These are phyloP conservation scores for Sciurus vulgaris DNA, from an alignment of 2,797 vertebrate species.

Conservation along the genomic window DNA sequence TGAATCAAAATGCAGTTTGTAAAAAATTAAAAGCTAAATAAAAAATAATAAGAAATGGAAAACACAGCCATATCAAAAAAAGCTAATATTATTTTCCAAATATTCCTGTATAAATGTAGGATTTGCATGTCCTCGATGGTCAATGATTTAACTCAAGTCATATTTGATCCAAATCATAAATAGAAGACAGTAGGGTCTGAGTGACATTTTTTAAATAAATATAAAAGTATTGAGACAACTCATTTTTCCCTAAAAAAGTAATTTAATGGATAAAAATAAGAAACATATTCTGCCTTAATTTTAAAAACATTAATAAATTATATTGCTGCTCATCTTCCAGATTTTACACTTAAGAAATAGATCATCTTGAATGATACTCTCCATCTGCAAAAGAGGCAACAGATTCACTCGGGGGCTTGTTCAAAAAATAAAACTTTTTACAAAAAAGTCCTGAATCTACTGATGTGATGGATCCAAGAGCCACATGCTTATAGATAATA, in stretches of 20 bases:
- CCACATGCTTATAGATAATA: background rate
- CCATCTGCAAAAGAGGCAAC: background rate
- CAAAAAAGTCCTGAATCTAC: background rate
- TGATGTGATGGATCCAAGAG: background rate
- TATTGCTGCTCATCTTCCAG: background rate
- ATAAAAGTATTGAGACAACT: background rate
- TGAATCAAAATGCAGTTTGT: no score
- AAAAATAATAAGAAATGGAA: no score
- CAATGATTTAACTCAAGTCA: conserved; percentile 24
- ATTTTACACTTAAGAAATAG: background rate
- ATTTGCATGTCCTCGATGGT: conserved; percentile 39
- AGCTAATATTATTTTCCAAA: conserved; percentile 28
- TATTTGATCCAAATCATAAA: conserved; percentile 46
- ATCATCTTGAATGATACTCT: background rate
- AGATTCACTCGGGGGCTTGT: background rate
- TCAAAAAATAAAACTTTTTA: background rate
- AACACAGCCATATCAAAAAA: no score
- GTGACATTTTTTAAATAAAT: conserved; percentile 25
- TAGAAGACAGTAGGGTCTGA: background rate
- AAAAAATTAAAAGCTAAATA: no score
- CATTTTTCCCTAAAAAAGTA: background rate
- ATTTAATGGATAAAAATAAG: conserved; percentile 11
- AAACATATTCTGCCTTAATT: background rate
- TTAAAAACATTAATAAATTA: background rate
- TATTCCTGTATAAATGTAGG: background rate